Evolutionary conservation across 2,797 vertebrate species (phyloP), one percentile per base, ranked within the genome.

Genomic region (Pangasius sanitwongsei): DNA sequence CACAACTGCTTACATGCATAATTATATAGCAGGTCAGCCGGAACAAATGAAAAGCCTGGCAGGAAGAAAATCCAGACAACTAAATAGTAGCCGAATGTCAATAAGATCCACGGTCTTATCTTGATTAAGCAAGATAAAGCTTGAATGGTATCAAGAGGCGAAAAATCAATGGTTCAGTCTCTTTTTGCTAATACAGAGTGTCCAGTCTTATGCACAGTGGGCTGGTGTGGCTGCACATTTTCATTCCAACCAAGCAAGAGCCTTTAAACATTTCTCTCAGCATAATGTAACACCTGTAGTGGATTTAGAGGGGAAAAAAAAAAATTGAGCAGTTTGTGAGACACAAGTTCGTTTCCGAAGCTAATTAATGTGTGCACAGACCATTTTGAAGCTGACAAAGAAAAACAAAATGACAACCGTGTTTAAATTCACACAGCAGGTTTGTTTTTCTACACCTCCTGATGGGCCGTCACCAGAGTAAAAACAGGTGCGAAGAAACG

Each of bases 351-450:
- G 25, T 84, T 82, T 89, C 74, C 34, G 53, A 23, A 25, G 85
- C 61, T 87, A 86, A 91, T 74, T 88, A 78, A 44, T 83, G 34
- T 57, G 7, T 59, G 65, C 83, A 78, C 86, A 67, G 44, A 88
- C 75, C 86, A 89, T 61, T 87, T 20, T 28, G 50, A 69, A 69
- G 80, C 50, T 0, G 59, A 50, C 72, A 85, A 75, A 50, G 25
- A 50, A 31, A 69, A 83, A 86, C 48, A 63, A 80, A 77, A 86
- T 77, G 89, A 90, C 87, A 90, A 57, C 86, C 2, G 7, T 50
- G 78, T 90, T 91, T 87, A 84, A 86, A 90, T 89, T 92, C 87
- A 89, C 44, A 41, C 72, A 28, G 63, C 77, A 77, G 69, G 75
- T 70, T 44, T 61, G 53, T 78, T 87, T 77, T 87, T n/a, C 55